These are phyloP conservation scores for Lithobates pipiens DNA, from an alignment of 2,797 vertebrate genomes.

Conservation along the genomic window DNA sequence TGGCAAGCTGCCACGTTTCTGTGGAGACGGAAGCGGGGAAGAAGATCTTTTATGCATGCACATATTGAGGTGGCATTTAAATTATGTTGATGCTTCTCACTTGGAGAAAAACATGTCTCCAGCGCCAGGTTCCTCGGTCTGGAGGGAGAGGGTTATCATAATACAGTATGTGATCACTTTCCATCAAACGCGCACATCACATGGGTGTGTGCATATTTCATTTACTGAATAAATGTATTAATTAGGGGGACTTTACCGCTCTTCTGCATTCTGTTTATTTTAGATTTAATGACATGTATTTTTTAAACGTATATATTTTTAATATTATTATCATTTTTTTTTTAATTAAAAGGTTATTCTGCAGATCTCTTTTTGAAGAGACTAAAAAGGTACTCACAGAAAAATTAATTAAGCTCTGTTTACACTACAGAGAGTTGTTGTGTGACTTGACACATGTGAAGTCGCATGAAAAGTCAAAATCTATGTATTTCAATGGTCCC, in stretches of 20 bases:
- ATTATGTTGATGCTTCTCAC: constrained; percentile 71
- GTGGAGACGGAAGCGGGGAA: constrained; percentile 63
- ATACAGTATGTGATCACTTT: constrained; percentile 65
- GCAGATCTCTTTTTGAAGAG: too few species aligned
- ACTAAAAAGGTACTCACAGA: too few species aligned
- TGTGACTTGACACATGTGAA: too few species aligned
- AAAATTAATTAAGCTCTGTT: too few species aligned
- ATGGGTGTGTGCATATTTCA: constrained; percentile 60
- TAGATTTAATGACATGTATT: too few species aligned
- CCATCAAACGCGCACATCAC: constrained; percentile 67
- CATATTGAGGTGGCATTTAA: constrained; percentile 73
- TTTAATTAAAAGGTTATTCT: too few species aligned
- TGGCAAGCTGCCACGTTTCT: constrained; percentile 68
- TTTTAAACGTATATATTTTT: too few species aligned
- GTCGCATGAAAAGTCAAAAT: too few species aligned
- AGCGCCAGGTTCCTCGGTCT: constrained; percentile 69
- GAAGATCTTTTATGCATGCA: constrained; percentile 65
- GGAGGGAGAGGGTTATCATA: constrained; percentile 70
- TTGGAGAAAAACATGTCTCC: constrained; percentile 69
- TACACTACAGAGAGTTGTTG: too few species aligned
- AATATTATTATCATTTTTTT: too few species aligned
- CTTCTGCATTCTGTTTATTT: background rate
- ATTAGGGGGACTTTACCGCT: background rate
- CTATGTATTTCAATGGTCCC: too few species aligned
- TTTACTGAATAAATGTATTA: background rate